These are phyloP conservation scores for Oncorhynchus nerka DNA, from an alignment of 2,113 vertebrate genomes.

Conservation along the genomic window DNA sequence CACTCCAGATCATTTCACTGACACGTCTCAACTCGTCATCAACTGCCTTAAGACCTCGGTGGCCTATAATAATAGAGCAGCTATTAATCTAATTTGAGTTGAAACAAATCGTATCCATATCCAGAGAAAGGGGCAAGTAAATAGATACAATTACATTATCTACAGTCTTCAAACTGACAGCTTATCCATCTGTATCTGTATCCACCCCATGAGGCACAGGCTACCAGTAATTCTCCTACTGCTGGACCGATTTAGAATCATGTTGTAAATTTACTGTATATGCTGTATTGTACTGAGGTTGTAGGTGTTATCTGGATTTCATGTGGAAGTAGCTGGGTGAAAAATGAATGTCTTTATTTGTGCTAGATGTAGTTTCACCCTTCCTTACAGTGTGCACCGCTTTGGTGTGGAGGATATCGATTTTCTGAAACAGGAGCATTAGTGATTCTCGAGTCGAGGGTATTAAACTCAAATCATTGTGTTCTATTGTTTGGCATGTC, in stretches of 20 bases:
- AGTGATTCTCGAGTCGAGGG: slow-evolving; percentile 72
- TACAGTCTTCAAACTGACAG: slow-evolving; percentile 25
- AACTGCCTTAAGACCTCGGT: background rate
- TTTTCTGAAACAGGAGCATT: slow-evolving; percentile 75
- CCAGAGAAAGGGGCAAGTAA: slow-evolving; percentile 16
- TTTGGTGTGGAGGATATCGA: slow-evolving; percentile 62
- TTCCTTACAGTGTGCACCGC: slow-evolving; percentile 51
- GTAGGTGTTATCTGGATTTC: background rate
- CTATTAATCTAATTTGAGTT: slow-evolving; percentile 4
- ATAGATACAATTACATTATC: slow-evolving; percentile 33
- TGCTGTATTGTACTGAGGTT: background rate
- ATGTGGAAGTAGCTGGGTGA: background rate
- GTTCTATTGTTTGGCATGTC: slow-evolving; percentile 71
- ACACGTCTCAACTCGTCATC: slow-evolving; percentile 28
- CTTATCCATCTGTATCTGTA: slow-evolving; percentile 34
- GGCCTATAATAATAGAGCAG: slow-evolving; percentile 11
- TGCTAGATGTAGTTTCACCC: slow-evolving; percentile 50
- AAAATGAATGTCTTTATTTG: slow-evolving; percentile 22
- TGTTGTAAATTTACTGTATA: background rate
- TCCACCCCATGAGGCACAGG: slow-evolving; percentile 25
- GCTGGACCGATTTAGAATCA: background rate
- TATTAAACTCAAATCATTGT: slow-evolving; percentile 80
- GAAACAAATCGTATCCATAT: slow-evolving; percentile 31
- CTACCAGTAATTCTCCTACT: slow-evolving; percentile 19
- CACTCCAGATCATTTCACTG: slow-evolving; percentile 39